These are phyloP conservation scores for Leucophenga maculata DNA, from an alignment of 2,888 invertebrate species.

Conservation along the genomic window DNA sequence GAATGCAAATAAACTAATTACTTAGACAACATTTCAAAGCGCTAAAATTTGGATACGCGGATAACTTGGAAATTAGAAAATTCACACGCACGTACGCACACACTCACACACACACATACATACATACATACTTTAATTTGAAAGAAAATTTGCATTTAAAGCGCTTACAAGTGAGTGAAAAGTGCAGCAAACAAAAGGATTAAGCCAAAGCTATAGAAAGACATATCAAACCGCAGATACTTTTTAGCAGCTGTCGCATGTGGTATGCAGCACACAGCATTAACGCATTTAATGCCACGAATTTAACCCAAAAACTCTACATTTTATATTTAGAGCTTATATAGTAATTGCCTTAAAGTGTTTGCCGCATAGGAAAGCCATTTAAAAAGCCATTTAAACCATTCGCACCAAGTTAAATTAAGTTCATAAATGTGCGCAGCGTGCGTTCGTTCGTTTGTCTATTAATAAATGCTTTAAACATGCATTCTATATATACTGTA, in stretches of 20 bases:
- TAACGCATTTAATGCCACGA: too few relatives aligned
- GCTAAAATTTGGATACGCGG: not conserved
- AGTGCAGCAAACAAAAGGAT: too few relatives aligned
- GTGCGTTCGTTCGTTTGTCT: not conserved
- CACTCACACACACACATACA: not conserved
- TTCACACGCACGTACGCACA: not conserved
- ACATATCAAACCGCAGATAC: too few relatives aligned
- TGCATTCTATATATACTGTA: not conserved
- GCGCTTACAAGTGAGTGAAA: not conserved
- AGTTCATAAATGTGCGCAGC: not conserved
- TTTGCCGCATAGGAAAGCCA: not conserved
- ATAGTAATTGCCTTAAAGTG: too few relatives aligned
- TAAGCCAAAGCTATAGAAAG: too few relatives aligned
- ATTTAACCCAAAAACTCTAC: too few relatives aligned
- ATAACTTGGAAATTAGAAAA: conserved; percentile 5
- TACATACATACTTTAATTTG: not conserved
- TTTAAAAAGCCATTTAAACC: conserved; percentile 11
- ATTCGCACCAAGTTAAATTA: too few relatives aligned
- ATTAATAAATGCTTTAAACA: not conserved
- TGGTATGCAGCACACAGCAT: too few relatives aligned
- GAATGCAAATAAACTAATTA: conserved; percentile 21
- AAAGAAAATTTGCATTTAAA: conserved; percentile 2
- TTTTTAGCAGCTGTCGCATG: too few relatives aligned
- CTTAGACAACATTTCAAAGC: conserved; percentile 5
- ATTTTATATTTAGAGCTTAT: too few relatives aligned